Base-by-base conservation (phyloP, 2,888 invertebrate genomes). In the Malachius bipustulatus region DNA sequence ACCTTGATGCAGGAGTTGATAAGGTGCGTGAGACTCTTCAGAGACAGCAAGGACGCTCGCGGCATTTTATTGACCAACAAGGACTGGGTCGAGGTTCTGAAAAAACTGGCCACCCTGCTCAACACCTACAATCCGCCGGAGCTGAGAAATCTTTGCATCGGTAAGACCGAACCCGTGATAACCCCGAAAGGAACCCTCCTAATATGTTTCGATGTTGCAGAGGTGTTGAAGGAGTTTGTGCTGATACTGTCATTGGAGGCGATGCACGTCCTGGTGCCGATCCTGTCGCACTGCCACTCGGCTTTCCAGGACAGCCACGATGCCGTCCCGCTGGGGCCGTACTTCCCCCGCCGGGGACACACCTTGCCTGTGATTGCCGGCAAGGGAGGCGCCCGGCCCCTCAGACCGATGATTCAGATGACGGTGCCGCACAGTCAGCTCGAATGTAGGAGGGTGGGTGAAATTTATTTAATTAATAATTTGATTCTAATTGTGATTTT, bases 41-140 rank as follows among this genome's bases (percentile, higher is more conserved):
- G 76, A 26, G 78, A 77, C 50, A 66, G 65, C 14, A 75, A 77
- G 47, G 80, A 80, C 49, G 74, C 78, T 3, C 65, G 77, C 30
- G 74, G 72, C 38, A 62, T 78, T 41, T 58, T 80, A 36, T 66
- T 75, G 2, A 74, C 76, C 28, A 78, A 81, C 43, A 90, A 90
- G 61, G 91, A 91, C 51, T 80, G 89, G 75, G 76, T 82, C 26
- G 91, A 91, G 57, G 80, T 88, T 10, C 70, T 88, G n/a, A 72
- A 88, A 38, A 79, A 90, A 40, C 64, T 93, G 43, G 79, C 90
- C 16, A 87, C 89, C 0, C 67, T 93, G 45, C 71, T 91, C 35
- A 91, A 91, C 57, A 80, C 89, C 9, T 91, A 84, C 56, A 88
- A 88, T 54, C 84, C 89, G 24, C 75, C 81, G 3, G 87, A 90